Base-by-base conservation (phyloP, 1,140 invertebrate species). In the Ips typographus region DNA sequence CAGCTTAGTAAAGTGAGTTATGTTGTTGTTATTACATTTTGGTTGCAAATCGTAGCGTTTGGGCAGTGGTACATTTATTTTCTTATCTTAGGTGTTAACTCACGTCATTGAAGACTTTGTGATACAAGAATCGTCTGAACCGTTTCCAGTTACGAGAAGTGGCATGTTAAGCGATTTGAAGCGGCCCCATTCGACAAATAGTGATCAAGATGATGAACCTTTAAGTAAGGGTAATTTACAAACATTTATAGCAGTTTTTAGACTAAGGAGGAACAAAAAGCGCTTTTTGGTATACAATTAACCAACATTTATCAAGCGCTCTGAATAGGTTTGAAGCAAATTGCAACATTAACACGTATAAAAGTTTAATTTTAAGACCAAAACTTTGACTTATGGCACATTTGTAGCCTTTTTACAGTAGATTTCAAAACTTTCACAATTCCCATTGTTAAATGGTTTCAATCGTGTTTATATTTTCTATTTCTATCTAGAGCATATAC, bases 91-190 rank as follows among this genome's bases (percentile, higher is more conserved):
- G 68, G 93, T 98, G 2, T 83, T 98, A 5, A 98, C 95, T 0
- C 96, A 98, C 79, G 93, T 98, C 1, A 98, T 98, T 66, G 96
- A 98, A 82, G 96, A 95, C 36, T 98, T 95, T 81, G 92, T 98
- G 2, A 98, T 98, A 75, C 95, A 97, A 81, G 96, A 99, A 85
- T 90, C 90, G 0, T 90, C 88, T 1, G 90, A 93, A 83, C 94
- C 94, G 0, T 97, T 97, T 78, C 92, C 94, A 4, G 92, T 95
- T 65, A 91, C 91, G 82, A 80, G 88, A 60, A 83, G 84, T 6
- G 81, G 82, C 4, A 74, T 86, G 37, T 79, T 84, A 73, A 82
- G 83, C 56, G 80, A 82, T 68, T 69, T 82, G 43, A 79, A 78
- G 70, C 73, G 77, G 42, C 77, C 71, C 41, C 80, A 84, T 65